Evolutionary conservation across 2,888 invertebrate species (phyloP), one percentile per base, ranked within the genome.

Genomic region (Cancer borealis): DNA sequence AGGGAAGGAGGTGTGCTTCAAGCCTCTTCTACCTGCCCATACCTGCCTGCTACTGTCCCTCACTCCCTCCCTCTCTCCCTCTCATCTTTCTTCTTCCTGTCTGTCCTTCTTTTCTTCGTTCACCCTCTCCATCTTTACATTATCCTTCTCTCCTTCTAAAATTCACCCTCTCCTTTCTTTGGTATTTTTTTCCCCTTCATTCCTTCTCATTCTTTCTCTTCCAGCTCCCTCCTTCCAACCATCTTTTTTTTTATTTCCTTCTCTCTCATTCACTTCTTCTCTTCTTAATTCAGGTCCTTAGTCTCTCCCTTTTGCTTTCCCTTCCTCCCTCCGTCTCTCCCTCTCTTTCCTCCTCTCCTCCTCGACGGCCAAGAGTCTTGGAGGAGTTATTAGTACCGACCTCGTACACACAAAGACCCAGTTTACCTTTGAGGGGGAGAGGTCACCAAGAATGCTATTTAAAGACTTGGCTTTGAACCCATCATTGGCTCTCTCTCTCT

Each of bases 1-100:
- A 84, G 84, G 84, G 84, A 39, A 84, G 84, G 84, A 84, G 84
- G 84, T 84, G 84, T 30, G 89, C 47, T 89, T 89, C 89, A 47
- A 21, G 21, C n/a, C 26, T 17, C 49, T 12, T 89, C 14, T 49
- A 54, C 54, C 21, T 49, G 46, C 47, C 88, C 47, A 60, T 88
- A 17, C 60, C 60, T 60, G 60, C 73, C 73, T 73, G 73, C 73
- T 73, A 73, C 73, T 73, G 73, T 73, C n/a, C 66, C 66, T n/a
- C 66, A 21, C 66, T n/a, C n/a, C 66, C 66, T n/a, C 66, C n/a
- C 66, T 66, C 73, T 73, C 73, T 4, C 73, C 26, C 73, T 26
- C 73, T 73, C 73, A 8, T 26, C 26, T 26, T 73, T 26, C 60
- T 21, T 88, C 88, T 88, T 73, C 73, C 26, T 84, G 12, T 39